Evolutionary conservation across 2,113 vertebrate species (phyloP), one percentile per base, ranked within the genome.

Genomic region (Lophotis ruficrista): DNA sequence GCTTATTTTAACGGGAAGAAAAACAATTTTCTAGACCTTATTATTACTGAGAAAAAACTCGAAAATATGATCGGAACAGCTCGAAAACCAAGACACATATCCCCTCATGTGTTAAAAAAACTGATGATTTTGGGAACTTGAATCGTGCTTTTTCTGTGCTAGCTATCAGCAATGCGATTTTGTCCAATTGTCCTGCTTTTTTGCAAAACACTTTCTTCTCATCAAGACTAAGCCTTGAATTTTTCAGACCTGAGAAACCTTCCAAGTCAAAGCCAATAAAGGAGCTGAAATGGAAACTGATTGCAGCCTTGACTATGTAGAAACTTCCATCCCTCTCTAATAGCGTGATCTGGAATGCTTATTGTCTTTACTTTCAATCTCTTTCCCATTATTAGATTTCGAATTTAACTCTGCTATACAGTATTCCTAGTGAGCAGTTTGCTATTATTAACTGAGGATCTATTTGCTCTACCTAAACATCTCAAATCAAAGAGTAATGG

Each of bases 1-100:
- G 47, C 37, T 87, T 62, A 83, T 69, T 93, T 96, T 94, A 94
- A 94, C 87, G 66, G 57, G 75, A 87, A 22, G 38, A 62, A 93
- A 94, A 91, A 15, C 73, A 80, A 77, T 83, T 47, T 91, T 85
- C 81, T 85, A 89, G 56, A 78, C 51, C 37, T 76, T 15, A 50
- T 90, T 84, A 43, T 93, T 91, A 85, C 9, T 70, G 70, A 91
- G 84, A 64, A 93, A 92, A 94, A 89, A 60, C 6, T 51, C 68
- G 64, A 56, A 89, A 72, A 89, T 94, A 61, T 10, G 24, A 66
- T 82, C 54, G 69, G 77, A 81, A 50, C 31, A 43, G 48, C 76
- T 81, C 76, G 57, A 56, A 82, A 81, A 11, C 0, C 22, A 48
- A 87, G 62, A 62, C 6, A 43, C 12, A 56, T 69, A 57, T 86